Evolutionary conservation across 2,888 invertebrate species (phyloP).

Genomic region (Coenonympha arcania): DNA sequence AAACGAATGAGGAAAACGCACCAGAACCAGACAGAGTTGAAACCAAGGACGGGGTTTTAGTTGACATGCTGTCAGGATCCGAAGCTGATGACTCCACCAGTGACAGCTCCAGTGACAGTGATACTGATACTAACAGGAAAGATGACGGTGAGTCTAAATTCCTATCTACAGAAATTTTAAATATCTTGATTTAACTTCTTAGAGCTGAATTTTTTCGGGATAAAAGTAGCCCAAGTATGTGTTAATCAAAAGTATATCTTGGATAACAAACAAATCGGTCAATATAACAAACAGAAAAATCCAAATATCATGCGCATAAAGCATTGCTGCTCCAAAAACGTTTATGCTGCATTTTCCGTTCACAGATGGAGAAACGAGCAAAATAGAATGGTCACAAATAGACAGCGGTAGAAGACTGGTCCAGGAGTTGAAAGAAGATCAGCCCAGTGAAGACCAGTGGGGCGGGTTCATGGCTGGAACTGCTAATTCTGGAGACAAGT

Average conservation of each 20-base stretch:
- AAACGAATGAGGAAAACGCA: conserved; percentile 19
- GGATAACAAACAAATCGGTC: too few species aligned
- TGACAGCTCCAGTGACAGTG: conserved; percentile 43
- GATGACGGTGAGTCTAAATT: not conserved
- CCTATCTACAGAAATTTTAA: too few species aligned
- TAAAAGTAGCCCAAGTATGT: too few species aligned
- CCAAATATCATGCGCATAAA: too few species aligned
- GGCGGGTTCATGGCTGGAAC: conserved; percentile 44
- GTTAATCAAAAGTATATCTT: too few species aligned
- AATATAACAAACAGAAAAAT: too few species aligned
- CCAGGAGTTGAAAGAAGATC: conserved; percentile 53
- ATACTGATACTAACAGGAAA: conserved; percentile 27
- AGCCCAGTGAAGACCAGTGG: conserved; percentile 48
- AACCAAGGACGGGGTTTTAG: conserved; percentile 41
- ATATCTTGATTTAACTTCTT: too few species aligned
- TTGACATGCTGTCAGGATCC: conserved; percentile 52
- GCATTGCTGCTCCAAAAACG: too few species aligned
- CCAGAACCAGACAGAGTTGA: conserved; percentile 15
- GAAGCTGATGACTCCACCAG: conserved; percentile 54
- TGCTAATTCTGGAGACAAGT: conserved; percentile 30
- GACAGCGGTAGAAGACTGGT: conserved; percentile 47
- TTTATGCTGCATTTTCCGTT: too few species aligned
- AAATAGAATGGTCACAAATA: conserved; percentile 58
- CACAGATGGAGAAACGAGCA: conserved; percentile 34
- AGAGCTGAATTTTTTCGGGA: too few species aligned